Evolutionary conservation across 2,113 vertebrate genomes (phyloP).

Genomic region (Rhea pennata): DNA sequence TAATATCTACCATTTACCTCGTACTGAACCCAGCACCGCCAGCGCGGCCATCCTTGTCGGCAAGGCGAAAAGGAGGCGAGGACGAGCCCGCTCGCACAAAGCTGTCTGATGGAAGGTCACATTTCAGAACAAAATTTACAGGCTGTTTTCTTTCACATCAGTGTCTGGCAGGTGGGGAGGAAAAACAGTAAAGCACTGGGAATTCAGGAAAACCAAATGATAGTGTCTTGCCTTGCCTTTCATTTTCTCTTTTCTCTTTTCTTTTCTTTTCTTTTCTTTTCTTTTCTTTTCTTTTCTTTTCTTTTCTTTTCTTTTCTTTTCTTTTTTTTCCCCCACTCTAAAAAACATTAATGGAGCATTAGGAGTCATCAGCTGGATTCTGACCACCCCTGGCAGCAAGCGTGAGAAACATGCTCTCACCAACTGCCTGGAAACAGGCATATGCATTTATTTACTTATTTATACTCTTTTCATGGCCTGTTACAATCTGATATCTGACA

Average conservation of each 20-base stretch:
- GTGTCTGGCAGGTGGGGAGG: slow-evolving; percentile 24
- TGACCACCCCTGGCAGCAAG: neutral
- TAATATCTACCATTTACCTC: neutral
- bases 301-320: neutral
- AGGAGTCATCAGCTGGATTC: neutral
- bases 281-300: neutral
- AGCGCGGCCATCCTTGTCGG: neutral
- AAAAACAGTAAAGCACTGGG: slow-evolving; percentile 30
- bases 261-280: neutral
- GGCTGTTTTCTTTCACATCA: neutral
- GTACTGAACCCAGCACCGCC: neutral
- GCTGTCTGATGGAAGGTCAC: neutral
- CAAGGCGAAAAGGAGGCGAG: neutral
- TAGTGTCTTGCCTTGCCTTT: neutral
- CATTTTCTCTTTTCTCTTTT: neutral
- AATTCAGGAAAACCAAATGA: slow-evolving; percentile 40
- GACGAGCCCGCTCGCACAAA: neutral
- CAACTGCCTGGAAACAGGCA: neutral
- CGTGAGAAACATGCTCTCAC: neutral
- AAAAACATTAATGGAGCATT: neutral
- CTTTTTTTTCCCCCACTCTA: neutral
- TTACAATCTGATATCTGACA: neutral
- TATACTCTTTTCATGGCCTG: neutral
- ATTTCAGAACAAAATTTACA: slow-evolving; percentile 18
- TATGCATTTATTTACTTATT: neutral